Conservation (phyloP, 1,140 invertebrate genomes). For the Drosophila varians region DNA sequence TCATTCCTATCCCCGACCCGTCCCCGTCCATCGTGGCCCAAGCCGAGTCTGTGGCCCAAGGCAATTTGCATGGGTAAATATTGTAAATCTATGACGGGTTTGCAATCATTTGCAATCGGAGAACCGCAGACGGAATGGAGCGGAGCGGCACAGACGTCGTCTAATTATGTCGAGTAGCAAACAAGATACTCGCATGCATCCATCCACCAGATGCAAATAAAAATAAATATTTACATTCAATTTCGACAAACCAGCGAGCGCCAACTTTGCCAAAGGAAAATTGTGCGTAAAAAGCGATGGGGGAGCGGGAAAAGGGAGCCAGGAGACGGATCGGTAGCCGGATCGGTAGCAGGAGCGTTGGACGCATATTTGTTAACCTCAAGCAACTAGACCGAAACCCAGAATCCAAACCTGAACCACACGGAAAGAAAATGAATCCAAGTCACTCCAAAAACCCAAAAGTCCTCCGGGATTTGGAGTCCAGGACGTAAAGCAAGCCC, state of each 20-base stretch:
- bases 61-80: conserved; percentile 78
- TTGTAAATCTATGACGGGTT: conserved; percentile 73
- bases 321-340: not conserved
- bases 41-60: conserved; percentile 74
- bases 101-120: conserved; percentile 71
- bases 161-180: conserved; percentile 78
- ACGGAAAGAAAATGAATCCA: conserved; percentile 2
- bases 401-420: conserved; percentile 10
- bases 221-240: conserved; percentile 82
- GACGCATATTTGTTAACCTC: conserved; percentile 75
- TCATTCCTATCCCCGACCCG: not conserved
- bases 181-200: conserved; percentile 47
- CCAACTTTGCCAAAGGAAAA: conserved; percentile 64
- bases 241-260: conserved; percentile 61
- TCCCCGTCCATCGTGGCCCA: not conserved
- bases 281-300: conserved; percentile 75
- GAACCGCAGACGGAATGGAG: conserved; percentile 35
- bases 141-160: conserved; percentile 59
- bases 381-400: conserved; percentile 60
- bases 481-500: no score
- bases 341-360: conserved; percentile 2
- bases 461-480: not conserved
- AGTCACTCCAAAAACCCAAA: not conserved
- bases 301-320: conserved; percentile 3
- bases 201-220: conserved; percentile 58